phyloP scores from a whole-genome alignment of 2,888 invertebrate species.

The Aphidius colemani region DNA sequence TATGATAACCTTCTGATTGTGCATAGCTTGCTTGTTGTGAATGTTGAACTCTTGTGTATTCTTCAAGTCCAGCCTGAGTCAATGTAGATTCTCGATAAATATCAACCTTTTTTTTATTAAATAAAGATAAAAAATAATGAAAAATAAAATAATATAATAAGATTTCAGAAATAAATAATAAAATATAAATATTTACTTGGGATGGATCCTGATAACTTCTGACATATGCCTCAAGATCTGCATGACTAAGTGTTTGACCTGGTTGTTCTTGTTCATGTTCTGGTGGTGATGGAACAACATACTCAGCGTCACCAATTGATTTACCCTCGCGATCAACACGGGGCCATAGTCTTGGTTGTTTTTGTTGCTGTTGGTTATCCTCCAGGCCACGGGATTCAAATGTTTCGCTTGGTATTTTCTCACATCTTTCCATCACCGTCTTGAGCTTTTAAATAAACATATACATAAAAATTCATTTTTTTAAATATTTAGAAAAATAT shows the following conservation, averaged over 20 bases:
- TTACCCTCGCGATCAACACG: constrained; percentile 70
- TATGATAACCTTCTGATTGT: constrained; percentile 80
- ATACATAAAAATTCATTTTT: background rate
- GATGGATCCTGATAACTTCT: constrained; percentile 65
- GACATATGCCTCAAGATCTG: constrained; percentile 74
- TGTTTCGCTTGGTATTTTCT: constrained; percentile 66
- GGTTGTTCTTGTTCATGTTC: constrained; percentile 65
- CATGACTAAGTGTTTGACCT: constrained; percentile 64
- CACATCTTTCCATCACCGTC: constrained; percentile 73
- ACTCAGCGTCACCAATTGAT: constrained; percentile 67
- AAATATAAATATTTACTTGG: constrained; percentile 42
- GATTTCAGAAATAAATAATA: background rate
- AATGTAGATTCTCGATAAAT: constrained; percentile 54
- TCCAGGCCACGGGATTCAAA: constrained; percentile 59
- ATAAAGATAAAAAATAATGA: constrained; percentile 3
- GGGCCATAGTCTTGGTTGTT: constrained; percentile 61
- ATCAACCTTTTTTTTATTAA: constrained; percentile 44
- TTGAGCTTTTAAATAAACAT: constrained; percentile 63
- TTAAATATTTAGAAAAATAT: too few relatives aligned
- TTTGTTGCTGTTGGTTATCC: constrained; percentile 46
- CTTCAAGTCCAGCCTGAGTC: constrained; percentile 62
- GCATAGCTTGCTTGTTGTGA: constrained; percentile 78
- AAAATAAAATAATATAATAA: constrained; percentile 1
- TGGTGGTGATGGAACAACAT: constrained; percentile 73
- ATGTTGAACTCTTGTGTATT: constrained; percentile 64